These are phyloP conservation scores for Silurus asotus DNA, from an alignment of 2,113 vertebrate genomes.

Conservation along the genomic window DNA sequence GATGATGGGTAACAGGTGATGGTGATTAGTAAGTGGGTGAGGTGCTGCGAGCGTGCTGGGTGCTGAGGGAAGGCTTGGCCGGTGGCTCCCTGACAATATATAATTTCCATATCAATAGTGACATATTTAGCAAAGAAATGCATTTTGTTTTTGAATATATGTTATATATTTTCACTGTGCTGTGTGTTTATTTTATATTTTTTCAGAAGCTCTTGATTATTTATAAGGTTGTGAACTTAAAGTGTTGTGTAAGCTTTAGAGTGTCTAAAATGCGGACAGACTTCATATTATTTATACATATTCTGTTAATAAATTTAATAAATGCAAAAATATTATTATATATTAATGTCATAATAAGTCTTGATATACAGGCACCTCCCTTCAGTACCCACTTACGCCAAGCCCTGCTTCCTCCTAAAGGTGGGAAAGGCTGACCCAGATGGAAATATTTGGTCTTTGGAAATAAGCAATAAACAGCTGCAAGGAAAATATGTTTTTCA, in stretches of 20 bases:
- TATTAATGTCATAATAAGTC: background rate
- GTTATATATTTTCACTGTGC: background rate
- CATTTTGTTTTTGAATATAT: too few species aligned
- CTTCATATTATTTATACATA: background rate
- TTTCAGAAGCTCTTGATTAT: background rate
- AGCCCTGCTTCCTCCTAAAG: constrained; percentile 28
- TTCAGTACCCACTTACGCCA: background rate
- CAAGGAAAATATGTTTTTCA: constrained; percentile 62
- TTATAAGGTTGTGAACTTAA: background rate
- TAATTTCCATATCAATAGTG: too few species aligned
- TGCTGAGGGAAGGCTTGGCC: too few species aligned
- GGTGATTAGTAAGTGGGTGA: too few species aligned
- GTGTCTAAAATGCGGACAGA: background rate
- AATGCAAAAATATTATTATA: background rate
- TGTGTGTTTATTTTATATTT: background rate
- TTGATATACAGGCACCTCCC: background rate
- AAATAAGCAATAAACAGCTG: constrained; percentile 61
- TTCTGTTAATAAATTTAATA: background rate
- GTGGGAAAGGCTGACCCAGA: constrained; percentile 49
- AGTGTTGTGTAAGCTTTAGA: background rate
- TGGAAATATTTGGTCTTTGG: constrained; percentile 59
- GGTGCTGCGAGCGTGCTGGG: too few species aligned
- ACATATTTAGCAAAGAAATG: too few species aligned
- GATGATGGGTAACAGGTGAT: too few species aligned
- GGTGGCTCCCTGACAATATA: too few species aligned